Evolutionary conservation across 2,113 vertebrate genomes (phyloP).

Genomic region (Prochilodus magdalenae): DNA sequence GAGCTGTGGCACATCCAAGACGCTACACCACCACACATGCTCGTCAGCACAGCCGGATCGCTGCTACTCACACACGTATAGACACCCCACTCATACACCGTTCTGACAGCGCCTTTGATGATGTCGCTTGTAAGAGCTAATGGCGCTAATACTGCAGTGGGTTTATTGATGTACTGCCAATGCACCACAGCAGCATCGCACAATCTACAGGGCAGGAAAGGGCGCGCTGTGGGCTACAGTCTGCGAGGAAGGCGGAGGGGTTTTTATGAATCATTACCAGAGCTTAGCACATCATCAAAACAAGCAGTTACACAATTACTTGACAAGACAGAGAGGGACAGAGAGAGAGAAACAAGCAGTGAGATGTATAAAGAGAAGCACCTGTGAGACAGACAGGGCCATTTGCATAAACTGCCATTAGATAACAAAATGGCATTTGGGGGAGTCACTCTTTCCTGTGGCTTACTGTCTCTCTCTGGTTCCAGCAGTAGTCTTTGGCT

Average conservation of each 20-base stretch:
- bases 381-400: background rate
- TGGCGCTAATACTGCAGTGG: background rate
- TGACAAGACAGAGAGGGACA: background rate
- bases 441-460: background rate
- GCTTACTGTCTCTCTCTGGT: background rate
- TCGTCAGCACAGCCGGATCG: background rate
- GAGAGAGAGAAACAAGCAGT: background rate
- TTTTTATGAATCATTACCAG: slow-evolving; percentile 31
- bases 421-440: background rate
- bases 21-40: background rate
- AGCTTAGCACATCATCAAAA: slow-evolving; percentile 9
- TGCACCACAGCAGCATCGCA: background rate
- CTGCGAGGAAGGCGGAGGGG: background rate
- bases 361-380: background rate
- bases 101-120: background rate
- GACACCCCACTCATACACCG: background rate
- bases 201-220: background rate
- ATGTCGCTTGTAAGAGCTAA: background rate
- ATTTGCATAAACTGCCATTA: slow-evolving; percentile 20
- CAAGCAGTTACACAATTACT: background rate
- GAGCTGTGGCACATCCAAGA: slow-evolving; percentile 4
- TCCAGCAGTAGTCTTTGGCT: too few relatives aligned
- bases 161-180: slow-evolving; percentile 16
- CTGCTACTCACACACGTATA: background rate
- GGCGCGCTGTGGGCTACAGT: background rate